Conservation (phyloP, 2,888 invertebrate genomes). For the Sinelater perroti region DNA sequence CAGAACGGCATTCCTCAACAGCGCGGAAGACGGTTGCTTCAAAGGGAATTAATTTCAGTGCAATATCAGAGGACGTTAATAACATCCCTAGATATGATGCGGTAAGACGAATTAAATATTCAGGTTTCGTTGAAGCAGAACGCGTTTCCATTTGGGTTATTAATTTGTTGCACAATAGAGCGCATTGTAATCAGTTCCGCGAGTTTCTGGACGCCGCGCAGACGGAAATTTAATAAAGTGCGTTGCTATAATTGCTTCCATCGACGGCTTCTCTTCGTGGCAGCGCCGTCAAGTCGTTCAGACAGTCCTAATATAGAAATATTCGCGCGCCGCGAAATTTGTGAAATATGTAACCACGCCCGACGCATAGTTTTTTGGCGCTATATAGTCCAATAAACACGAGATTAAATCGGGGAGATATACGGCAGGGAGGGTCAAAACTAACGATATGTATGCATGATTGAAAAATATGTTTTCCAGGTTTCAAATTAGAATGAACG, state of each 20-base stretch:
- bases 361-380: conserved; percentile 18
- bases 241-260: conserved; percentile 33
- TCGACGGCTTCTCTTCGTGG: conserved; percentile 19
- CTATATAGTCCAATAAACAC: conserved; percentile 23
- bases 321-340: conserved; percentile 23
- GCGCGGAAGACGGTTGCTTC: conserved; percentile 12
- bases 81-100: conserved; percentile 29
- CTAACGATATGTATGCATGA: conserved; percentile 33
- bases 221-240: conserved; percentile 35
- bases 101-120: conserved; percentile 29
- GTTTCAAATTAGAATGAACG: conserved; percentile 32
- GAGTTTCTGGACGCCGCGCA: conserved; percentile 23
- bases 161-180: conserved; percentile 34
- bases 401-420: conserved; percentile 30
- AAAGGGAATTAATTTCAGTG: conserved; percentile 25
- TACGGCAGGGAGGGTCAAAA: conserved; percentile 27
- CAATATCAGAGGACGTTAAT: conserved; percentile 29
- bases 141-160: conserved; percentile 36
- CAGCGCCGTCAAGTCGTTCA: conserved; percentile 7
- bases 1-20: conserved; percentile 6
- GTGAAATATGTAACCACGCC: conserved; percentile 21
- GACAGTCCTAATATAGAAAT: conserved; percentile 29
- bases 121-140: conserved; percentile 30
- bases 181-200: conserved; percentile 30
- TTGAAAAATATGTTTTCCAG: conserved; percentile 37